Evolutionary conservation across 2,888 invertebrate species (phyloP).

Genomic region (Drosophila fungiperda): DNA sequence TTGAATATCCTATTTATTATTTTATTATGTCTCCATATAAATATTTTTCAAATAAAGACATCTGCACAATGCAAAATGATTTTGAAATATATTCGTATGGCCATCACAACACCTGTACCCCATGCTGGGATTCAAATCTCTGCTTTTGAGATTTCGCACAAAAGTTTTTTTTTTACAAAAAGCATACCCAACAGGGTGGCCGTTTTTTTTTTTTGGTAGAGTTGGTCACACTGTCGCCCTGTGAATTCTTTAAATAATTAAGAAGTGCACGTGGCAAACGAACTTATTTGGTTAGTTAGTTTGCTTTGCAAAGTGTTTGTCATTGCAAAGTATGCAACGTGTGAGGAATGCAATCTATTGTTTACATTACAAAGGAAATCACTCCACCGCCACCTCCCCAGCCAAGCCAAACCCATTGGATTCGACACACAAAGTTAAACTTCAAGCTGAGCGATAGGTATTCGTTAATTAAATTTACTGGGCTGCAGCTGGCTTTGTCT

Average conservation of each 20-base stretch:
- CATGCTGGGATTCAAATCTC: background rate
- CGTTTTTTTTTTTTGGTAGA: background rate
- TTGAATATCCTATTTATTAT: background rate
- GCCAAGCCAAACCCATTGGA: background rate
- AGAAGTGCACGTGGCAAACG: conserved; percentile 12
- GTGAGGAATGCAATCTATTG: conserved; percentile 43
- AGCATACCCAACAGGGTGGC: conserved; percentile 1
- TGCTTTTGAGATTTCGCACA: background rate
- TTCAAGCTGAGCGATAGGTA: conserved; percentile 33
- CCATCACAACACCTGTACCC: background rate
- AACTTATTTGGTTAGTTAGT: conserved; percentile 22
- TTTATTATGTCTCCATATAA: background rate
- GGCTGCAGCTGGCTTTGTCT: conserved; percentile 56
- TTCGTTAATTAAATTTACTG: conserved; percentile 51
- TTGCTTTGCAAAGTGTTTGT: conserved; percentile 31
- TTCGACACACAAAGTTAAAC: conserved; percentile 2
- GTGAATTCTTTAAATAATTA: conserved; percentile 17
- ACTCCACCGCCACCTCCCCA: background rate
- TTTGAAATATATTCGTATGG: background rate
- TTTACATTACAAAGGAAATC: conserved; percentile 34
- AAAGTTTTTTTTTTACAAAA: background rate
- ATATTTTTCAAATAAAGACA: background rate
- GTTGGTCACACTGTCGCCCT: conserved; percentile 6
- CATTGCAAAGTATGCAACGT: conserved; percentile 17
- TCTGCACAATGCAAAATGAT: background rate